Evolutionary conservation across 2,797 vertebrate species (phyloP).

Genomic region (Sebastes melanostomus): DNA sequence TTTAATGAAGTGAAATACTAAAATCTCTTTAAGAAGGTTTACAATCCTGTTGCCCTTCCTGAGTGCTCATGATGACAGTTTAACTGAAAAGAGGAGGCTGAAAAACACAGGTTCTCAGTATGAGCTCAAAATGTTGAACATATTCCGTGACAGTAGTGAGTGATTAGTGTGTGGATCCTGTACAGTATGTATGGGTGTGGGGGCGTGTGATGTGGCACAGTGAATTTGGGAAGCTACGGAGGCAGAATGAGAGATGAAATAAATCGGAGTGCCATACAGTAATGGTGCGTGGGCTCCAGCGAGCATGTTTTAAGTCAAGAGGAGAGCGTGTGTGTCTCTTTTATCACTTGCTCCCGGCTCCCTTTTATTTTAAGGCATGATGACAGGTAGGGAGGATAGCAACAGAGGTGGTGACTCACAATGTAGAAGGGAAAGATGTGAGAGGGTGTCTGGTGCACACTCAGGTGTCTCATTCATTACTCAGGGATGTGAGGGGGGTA

Average conservation of each 20-base stretch:
- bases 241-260: constrained; percentile 50
- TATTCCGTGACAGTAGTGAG: constrained; percentile 6
- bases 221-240: constrained; percentile 18
- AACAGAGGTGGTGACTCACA: constrained; percentile 54
- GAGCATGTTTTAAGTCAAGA: constrained; percentile 64
- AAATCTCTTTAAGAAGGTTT: not conserved
- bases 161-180: constrained; percentile 15
- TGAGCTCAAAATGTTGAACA: constrained; percentile 19
- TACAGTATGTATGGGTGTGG: not conserved
- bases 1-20: not conserved
- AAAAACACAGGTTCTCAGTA: constrained; percentile 9
- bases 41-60: not conserved
- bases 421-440: constrained; percentile 26
- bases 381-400: constrained; percentile 63
- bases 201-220: not conserved
- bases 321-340: constrained; percentile 52
- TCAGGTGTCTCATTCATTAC: constrained; percentile 48
- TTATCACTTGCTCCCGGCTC: constrained; percentile 51
- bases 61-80: constrained; percentile 25
- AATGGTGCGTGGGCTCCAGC: constrained; percentile 64
- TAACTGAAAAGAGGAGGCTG: not conserved
- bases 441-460: constrained; percentile 22
- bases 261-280: constrained; percentile 63
- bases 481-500: not conserved
- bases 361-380: constrained; percentile 61